phyloP scores from a whole-genome alignment of 2,113 vertebrate genomes.

The Sinocyclocheilus grahami region DNA sequence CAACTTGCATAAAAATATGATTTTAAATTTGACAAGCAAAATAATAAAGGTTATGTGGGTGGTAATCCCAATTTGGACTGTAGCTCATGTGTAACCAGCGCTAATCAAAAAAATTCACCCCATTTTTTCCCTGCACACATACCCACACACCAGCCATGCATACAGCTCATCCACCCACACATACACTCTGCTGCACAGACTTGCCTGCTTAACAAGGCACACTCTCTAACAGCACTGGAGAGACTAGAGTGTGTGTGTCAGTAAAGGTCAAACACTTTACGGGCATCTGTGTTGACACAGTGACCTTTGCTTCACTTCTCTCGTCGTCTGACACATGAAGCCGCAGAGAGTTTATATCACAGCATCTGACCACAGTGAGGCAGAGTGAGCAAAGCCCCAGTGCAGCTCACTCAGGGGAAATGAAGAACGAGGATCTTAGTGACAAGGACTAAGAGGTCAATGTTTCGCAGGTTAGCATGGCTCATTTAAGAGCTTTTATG shows the following conservation, averaged over 20 bases:
- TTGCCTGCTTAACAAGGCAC: neutral
- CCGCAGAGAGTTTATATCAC: conserved; percentile 10
- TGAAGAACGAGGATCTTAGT: too few relatives aligned
- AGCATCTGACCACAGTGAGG: neutral
- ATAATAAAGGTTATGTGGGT: neutral
- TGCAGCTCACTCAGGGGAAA: neutral
- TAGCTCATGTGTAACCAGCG: neutral
- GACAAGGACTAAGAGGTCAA: neutral
- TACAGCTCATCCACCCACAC: neutral
- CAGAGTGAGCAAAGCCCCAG: neutral
- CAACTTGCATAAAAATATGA: too few relatives aligned
- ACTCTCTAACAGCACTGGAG: neutral
- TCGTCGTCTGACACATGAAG: conserved; percentile 4
- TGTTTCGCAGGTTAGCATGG: neutral
- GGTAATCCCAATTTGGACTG: neutral
- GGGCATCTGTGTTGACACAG: conserved; percentile 12
- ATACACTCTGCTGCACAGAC: too few relatives aligned
- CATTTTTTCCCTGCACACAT: neutral
- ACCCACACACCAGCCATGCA: conserved; percentile 8
- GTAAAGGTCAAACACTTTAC: conserved; percentile 27
- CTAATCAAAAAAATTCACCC: neutral
- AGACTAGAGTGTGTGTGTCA: neutral
- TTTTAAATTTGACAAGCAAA: too few relatives aligned
- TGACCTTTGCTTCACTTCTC: conserved; percentile 46
- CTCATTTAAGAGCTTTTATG: neutral